Conservation (phyloP, 2,888 invertebrate genomes). For the Drosophila helvetica region DNA sequence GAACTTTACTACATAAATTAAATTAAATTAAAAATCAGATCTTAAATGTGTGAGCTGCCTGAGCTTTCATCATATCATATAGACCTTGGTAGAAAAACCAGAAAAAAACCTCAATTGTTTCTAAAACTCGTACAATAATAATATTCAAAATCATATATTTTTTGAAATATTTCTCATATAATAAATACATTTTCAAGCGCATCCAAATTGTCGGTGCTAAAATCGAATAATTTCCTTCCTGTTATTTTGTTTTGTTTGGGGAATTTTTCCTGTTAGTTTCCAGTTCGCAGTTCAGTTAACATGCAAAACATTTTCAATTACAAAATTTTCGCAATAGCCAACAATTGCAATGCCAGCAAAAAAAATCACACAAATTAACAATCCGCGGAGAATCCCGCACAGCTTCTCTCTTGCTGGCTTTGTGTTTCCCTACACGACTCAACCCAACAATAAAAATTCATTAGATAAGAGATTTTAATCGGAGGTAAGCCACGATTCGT, state of each 20-base stretch:
- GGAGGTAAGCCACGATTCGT: slow-evolving; percentile 32
- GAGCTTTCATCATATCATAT: too few relatives aligned
- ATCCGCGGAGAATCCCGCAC: neutral
- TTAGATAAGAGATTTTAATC: slow-evolving; percentile 61
- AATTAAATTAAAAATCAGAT: too few relatives aligned
- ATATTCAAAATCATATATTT: neutral
- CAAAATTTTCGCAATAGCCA: slow-evolving; percentile 36
- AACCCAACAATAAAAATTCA: slow-evolving; percentile 47
- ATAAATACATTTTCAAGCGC: neutral
- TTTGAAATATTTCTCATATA: neutral
- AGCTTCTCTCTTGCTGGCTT: slow-evolving; percentile 9
- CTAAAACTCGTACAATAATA: too few relatives aligned
- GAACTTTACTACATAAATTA: too few relatives aligned
- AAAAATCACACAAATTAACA: slow-evolving; percentile 45
- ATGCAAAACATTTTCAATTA: slow-evolving; percentile 48
- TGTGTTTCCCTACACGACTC: slow-evolving; percentile 24
- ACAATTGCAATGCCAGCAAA: slow-evolving; percentile 14
- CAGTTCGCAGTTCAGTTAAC: slow-evolving; percentile 30
- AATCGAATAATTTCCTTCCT: slow-evolving; percentile 4
- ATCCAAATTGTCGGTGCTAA: neutral
- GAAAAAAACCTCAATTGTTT: too few relatives aligned
- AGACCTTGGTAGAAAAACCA: too few relatives aligned
- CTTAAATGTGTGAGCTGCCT: too few relatives aligned
- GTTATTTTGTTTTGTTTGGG: neutral
- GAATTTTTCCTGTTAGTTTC: slow-evolving; percentile 19